These are phyloP conservation scores for Pithys albifrons DNA, from an alignment of 2,113 vertebrate species.

Conservation along the genomic window DNA sequence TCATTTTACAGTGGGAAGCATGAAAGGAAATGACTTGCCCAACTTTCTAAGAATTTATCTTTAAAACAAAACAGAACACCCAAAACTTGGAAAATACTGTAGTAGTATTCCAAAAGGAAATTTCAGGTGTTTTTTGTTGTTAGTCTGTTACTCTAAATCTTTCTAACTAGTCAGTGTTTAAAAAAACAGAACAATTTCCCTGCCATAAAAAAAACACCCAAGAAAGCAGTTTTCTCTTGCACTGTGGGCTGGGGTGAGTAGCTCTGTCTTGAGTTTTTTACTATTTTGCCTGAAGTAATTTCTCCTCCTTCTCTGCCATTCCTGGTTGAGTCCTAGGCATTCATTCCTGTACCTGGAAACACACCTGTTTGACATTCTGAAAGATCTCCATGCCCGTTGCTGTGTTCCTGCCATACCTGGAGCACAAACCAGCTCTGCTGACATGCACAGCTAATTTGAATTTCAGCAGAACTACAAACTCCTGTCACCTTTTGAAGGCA, in stretches of 20 bases:
- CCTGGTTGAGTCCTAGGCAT: not conserved
- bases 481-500: not conserved
- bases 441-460: not conserved
- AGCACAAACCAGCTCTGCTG: not conserved
- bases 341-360: not conserved
- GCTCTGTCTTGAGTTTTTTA: not conserved
- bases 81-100: not conserved
- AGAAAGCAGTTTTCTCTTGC: not conserved
- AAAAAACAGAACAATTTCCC: not conserved
- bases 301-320: not conserved
- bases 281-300: not conserved
- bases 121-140: not conserved
- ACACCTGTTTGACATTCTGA: not conserved
- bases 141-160: not conserved
- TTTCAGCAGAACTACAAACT: not conserved
- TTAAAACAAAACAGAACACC: not conserved
- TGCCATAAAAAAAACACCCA: no score
- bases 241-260: not conserved
- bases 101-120: not conserved
- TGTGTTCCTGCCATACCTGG: not conserved
- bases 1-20: constrained; percentile 4
- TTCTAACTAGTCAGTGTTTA: fast-evolving
- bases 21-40: not conserved
- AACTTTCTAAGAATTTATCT: constrained; percentile 26
- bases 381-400: not conserved